Percentiles rank a stretch among this genome's conserved stretches.
Evolutionary conservation across 1,140 invertebrate genomes (phyloP).

Genomic region (Idris sp.): DNA sequence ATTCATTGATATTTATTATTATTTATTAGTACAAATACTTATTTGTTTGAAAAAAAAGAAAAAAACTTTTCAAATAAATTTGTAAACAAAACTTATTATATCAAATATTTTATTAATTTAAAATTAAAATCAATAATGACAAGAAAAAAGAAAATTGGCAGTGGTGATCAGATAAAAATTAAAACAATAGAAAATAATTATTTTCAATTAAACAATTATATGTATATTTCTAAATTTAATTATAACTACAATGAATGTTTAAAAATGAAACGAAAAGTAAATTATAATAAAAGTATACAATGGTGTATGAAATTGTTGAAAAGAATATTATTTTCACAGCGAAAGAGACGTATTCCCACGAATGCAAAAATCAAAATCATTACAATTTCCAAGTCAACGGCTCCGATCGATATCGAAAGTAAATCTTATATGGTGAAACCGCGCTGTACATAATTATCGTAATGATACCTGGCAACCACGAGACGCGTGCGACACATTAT

Average conservation of each 20-base stretch:
- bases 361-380: slow-evolving; percentile 25
- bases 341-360: slow-evolving; percentile 27
- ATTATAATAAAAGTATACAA: not conserved
- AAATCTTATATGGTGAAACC: slow-evolving; percentile 51
- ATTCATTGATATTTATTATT: not conserved
- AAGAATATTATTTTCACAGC: slow-evolving; percentile 8
- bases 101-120: too few species aligned
- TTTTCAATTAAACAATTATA: too few species aligned
- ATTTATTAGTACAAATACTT: too few species aligned
- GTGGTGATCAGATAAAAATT: too few species aligned
- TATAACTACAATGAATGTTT: too few species aligned
- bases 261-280: not conserved
- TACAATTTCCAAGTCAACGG: slow-evolving; percentile 51
- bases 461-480: slow-evolving; percentile 35
- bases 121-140: too few species aligned
- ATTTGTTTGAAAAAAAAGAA: too few species aligned
- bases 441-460: slow-evolving; percentile 40
- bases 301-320: not conserved
- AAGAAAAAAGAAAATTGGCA: too few species aligned
- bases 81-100: too few species aligned
- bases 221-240: too few species aligned
- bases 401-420: slow-evolving; percentile 51
- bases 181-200: too few species aligned
- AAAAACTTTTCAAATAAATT: too few species aligned
- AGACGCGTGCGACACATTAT: slow-evolving; percentile 45